Conservation (phyloP, 2,888 invertebrate species). For the Drosophila meridionalis region DNA sequence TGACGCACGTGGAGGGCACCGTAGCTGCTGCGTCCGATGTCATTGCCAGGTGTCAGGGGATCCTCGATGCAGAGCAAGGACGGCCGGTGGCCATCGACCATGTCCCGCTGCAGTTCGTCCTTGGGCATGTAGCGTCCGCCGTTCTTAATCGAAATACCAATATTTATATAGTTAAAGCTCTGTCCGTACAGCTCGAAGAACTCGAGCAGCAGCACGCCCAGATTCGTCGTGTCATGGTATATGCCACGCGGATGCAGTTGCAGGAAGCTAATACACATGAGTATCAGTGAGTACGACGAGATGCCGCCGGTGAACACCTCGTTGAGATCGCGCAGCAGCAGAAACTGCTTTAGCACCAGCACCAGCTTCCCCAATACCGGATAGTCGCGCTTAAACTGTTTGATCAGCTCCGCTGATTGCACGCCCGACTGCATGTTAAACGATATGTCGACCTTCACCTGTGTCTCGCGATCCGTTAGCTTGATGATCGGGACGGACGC, state of each 20-base stretch:
- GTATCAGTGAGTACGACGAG: slow-evolving; percentile 98
- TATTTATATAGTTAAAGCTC: slow-evolving; percentile 97
- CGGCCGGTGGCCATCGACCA: slow-evolving; percentile 97
- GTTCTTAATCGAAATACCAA: slow-evolving; percentile 93
- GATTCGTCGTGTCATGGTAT: slow-evolving; percentile 89
- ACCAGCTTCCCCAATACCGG: slow-evolving; percentile 97
- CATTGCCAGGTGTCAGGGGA: slow-evolving; percentile 97
- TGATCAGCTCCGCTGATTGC: slow-evolving; percentile 97
- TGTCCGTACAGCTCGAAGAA: slow-evolving; percentile 99
- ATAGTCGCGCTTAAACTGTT: slow-evolving; percentile 94
- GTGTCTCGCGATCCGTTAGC: slow-evolving; percentile 93
- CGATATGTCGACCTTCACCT: slow-evolving; percentile 98
- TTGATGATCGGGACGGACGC: slow-evolving; percentile 99
- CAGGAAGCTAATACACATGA: slow-evolving; percentile 99
- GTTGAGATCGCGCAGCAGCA: slow-evolving; percentile 98
- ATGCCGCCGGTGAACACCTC: slow-evolving; percentile 99
- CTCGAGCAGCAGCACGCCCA: slow-evolving; percentile 97
- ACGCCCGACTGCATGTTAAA: slow-evolving; percentile 99
- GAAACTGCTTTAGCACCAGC: slow-evolving; percentile 99
- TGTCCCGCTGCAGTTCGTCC: slow-evolving; percentile 96
- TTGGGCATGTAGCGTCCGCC: slow-evolving; percentile 97
- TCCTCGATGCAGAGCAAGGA: slow-evolving; percentile 99
- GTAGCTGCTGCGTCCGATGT: slow-evolving; percentile 98
- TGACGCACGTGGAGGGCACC: slow-evolving; percentile 90
- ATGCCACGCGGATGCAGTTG: slow-evolving; percentile 95